phyloP scores from a whole-genome alignment of 2,113 vertebrate species.

The Sapajus apella region DNA sequence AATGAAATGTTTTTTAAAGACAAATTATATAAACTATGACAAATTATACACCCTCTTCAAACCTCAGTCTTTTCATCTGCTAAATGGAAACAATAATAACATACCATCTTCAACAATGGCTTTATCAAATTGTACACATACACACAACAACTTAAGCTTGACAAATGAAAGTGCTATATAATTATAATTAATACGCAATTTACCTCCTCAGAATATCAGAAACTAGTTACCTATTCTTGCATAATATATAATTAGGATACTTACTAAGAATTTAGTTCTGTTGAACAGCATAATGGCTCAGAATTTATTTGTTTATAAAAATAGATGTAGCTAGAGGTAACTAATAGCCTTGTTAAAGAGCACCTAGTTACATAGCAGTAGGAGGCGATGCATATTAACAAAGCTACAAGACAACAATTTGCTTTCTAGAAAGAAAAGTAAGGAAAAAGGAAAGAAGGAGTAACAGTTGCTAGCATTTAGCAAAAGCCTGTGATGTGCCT shows the following conservation, averaged over 20 bases:
- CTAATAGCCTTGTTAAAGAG: constrained; percentile 17
- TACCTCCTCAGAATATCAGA: constrained; percentile 26
- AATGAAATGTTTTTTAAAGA: constrained; percentile 35
- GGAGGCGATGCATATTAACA: not conserved
- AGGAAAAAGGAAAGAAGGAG: not conserved
- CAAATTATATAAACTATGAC: not conserved
- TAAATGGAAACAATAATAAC: constrained; percentile 29
- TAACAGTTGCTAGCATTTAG: not conserved
- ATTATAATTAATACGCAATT: constrained; percentile 50
- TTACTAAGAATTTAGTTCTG: constrained; percentile 65
- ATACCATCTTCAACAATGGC: not conserved
- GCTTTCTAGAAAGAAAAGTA: not conserved
- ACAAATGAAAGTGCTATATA: constrained; percentile 22
- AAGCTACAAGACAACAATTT: not conserved
- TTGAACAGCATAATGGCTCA: constrained; percentile 34
- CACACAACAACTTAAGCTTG: not conserved
- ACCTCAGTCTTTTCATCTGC: constrained; percentile 35
- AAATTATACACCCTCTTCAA: not conserved
- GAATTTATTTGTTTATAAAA: constrained; percentile 66
- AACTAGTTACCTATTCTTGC: constrained; percentile 47
- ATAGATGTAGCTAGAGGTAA: constrained; percentile 60
- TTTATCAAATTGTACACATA: not conserved
- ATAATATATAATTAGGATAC: constrained; percentile 61
- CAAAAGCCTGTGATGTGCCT: not conserved
- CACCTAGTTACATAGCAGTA: not conserved